Evolutionary conservation across 2,113 vertebrate species (phyloP).

Genomic region (Istiophorus platypterus): DNA sequence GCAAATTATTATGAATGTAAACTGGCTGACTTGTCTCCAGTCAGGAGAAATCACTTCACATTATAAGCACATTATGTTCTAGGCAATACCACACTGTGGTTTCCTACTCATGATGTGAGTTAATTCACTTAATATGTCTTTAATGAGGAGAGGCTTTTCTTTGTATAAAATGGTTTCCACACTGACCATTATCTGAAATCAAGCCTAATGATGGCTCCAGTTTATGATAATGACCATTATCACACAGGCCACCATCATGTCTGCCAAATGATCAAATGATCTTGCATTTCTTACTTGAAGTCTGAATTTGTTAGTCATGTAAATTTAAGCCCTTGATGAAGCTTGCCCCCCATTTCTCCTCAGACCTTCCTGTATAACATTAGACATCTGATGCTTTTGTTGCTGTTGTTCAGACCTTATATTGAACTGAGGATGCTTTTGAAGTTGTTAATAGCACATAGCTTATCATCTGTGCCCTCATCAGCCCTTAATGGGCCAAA

Average conservation of each 20-base stretch:
- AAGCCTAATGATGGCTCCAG: conserved; percentile 82
- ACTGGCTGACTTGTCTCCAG: conserved; percentile 70
- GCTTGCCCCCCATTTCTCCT: conserved; percentile 46
- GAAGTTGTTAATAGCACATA: conserved; percentile 73
- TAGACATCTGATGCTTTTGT: conserved; percentile 63
- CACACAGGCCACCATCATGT: conserved; percentile 78
- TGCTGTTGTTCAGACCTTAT: conserved; percentile 72
- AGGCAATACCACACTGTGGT: conserved; percentile 77
- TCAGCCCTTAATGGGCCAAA: conserved; percentile 66
- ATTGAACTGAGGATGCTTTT: conserved; percentile 75
- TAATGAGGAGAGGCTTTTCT: conserved; percentile 81
- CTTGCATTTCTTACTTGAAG: conserved; percentile 75
- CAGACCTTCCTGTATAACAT: conserved; percentile 66
- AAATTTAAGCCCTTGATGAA: conserved; percentile 78
- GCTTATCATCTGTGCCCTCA: conserved; percentile 64
- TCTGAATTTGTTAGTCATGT: conserved; percentile 79
- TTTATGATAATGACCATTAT: conserved; percentile 84
- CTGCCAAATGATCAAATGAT: conserved; percentile 84
- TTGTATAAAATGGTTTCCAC: conserved; percentile 81
- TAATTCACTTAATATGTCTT: conserved; percentile 85
- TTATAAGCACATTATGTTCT: conserved; percentile 82
- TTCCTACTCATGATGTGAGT: conserved; percentile 78
- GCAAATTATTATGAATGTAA: conserved; percentile 74
- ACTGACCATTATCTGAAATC: conserved; percentile 86
- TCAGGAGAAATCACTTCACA: conserved; percentile 81